Percentiles rank a stretch among this genome's conserved stretches.
Conservation (phyloP, 1,140 invertebrate genomes). For the Drosophila hydei region DNA sequence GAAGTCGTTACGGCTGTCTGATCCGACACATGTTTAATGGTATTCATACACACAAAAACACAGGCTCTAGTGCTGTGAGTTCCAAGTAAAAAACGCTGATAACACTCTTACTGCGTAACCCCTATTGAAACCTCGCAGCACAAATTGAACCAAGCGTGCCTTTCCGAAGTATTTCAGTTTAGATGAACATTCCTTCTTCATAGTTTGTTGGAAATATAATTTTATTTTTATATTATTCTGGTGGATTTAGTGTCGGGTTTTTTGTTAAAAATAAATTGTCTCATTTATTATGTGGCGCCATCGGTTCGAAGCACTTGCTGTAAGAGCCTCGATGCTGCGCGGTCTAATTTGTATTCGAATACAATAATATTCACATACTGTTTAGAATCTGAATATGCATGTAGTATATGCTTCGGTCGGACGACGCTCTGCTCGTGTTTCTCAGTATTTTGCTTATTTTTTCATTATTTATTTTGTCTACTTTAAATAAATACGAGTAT, state of each 20-base stretch:
- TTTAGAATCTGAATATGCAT: conserved; percentile 71
- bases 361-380: conserved; percentile 64
- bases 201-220: not conserved
- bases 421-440: conserved; percentile 67
- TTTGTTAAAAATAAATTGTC: conserved; percentile 51
- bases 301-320: conserved; percentile 19
- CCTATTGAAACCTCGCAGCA: conserved; percentile 1
- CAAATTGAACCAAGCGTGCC: not conserved
- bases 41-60: not conserved
- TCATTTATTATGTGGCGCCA: conserved; percentile 63
- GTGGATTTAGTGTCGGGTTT: not conserved
- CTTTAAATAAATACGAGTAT: conserved; percentile 74
- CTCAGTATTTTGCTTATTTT: conserved; percentile 53
- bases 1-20: conserved; percentile 55
- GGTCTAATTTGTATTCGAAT: conserved; percentile 68
- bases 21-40: conserved; percentile 35
- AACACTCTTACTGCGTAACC: conserved; percentile 22
- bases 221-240: conserved; percentile 19
- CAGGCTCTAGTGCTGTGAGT: not conserved
- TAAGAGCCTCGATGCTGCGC: conserved; percentile 38
- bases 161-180: not conserved
- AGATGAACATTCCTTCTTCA: not conserved
- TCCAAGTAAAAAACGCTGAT: conserved; percentile 1
- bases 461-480: conserved; percentile 71
- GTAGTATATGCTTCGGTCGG: conserved; percentile 54